Conservation (phyloP, 2,113 vertebrate species). For the Heptranchias perlo region DNA sequence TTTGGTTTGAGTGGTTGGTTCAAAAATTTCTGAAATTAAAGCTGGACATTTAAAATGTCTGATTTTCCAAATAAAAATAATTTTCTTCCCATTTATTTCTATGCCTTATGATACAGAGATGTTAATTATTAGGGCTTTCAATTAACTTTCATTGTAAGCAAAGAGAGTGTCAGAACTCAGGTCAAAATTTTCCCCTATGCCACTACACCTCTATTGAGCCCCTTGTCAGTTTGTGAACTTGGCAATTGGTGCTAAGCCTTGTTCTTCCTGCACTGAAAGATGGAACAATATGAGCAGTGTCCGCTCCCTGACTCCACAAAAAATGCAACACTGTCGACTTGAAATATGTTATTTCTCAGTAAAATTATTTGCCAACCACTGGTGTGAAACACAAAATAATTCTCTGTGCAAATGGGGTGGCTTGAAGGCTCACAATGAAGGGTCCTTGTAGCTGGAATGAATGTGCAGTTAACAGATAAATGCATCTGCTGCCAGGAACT, state of each 20-base stretch:
- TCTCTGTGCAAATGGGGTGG: neutral
- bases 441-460: neutral
- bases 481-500: neutral
- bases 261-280: neutral
- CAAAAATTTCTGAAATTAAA: neutral
- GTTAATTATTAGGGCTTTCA: neutral
- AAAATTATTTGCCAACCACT: neutral
- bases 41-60: neutral
- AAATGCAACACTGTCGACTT: neutral
- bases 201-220: neutral
- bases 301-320: neutral
- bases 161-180: neutral
- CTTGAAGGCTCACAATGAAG: neutral
- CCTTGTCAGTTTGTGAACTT: neutral
- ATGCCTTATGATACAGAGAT: neutral
- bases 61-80: neutral
- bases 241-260: neutral
- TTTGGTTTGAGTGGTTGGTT: neutral
- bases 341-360: neutral
- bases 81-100: neutral
- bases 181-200: neutral
- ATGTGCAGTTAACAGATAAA: neutral
- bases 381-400: neutral
- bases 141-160: neutral
- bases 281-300: neutral